Percentiles rank a stretch among this genome's conserved stretches.
phyloP scores from a whole-genome alignment of 37 sponge, comb jelly and placozoan genomes.

The Mnemiopsis leidyi region DNA sequence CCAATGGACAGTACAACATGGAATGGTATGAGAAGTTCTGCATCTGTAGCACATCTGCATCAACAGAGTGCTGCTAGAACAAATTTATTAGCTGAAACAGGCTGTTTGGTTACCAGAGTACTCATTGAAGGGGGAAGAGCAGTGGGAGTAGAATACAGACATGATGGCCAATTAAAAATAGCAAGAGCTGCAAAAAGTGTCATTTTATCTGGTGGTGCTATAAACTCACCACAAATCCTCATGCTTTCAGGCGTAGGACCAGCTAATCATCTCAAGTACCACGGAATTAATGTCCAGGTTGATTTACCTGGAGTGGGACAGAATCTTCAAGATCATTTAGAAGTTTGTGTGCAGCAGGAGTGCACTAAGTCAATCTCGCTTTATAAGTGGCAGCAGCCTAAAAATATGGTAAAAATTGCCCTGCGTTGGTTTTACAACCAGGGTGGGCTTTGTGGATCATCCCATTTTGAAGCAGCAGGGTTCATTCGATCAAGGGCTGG shows the following conservation, averaged over 20 bases:
- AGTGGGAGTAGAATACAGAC: slow-evolving; percentile 49
- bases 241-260: slow-evolving; percentile 85
- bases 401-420: slow-evolving; percentile 10
- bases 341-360: slow-evolving; percentile 64
- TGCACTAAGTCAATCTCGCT: slow-evolving; percentile 26
- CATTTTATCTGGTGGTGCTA: slow-evolving; percentile 77
- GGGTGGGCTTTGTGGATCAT: not conserved
- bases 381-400: slow-evolving; percentile 46
- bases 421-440: not conserved
- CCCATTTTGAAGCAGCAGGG: slow-evolving; percentile 27
- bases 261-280: slow-evolving; percentile 64
- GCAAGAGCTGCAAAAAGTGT: slow-evolving; percentile 72
- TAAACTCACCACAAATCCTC: slow-evolving; percentile 76
- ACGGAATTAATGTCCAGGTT: slow-evolving; percentile 44
- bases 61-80: slow-evolving; percentile 64
- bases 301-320: slow-evolving; percentile 81
- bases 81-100: slow-evolving; percentile 72
- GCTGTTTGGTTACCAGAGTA: slow-evolving; percentile 66
- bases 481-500: not conserved
- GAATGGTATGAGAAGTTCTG: slow-evolving; percentile 70
- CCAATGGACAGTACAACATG: slow-evolving; percentile 67
- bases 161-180: slow-evolving; percentile 24
- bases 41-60: slow-evolving; percentile 75
- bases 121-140: slow-evolving; percentile 67
- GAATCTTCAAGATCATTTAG: slow-evolving; percentile 84